phyloP scores from a whole-genome alignment of 2,113 vertebrate species.

The Phodopus roborovskii region DNA sequence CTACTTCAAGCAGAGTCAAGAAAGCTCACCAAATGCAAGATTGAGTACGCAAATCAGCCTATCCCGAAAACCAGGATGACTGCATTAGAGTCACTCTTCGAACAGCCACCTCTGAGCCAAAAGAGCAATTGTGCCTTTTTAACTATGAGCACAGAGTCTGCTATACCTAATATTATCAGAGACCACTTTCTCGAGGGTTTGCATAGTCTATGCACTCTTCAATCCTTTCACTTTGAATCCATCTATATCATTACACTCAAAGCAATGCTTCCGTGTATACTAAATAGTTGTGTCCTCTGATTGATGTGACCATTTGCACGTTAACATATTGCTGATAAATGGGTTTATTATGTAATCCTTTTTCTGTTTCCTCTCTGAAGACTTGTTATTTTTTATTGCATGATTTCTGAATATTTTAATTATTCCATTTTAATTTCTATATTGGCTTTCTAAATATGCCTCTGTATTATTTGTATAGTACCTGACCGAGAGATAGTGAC shows the following conservation, averaged over 20 bases:
- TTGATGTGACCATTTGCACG: background rate
- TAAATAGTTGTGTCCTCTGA: background rate
- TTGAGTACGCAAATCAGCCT: background rate
- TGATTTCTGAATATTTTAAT: background rate
- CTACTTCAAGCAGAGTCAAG: background rate
- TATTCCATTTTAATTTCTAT: constrained; percentile 25
- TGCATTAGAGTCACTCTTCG: background rate
- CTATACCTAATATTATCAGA: background rate
- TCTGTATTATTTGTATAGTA: background rate
- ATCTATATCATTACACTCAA: background rate
- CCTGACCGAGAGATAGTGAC: background rate
- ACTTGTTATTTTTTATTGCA: background rate
- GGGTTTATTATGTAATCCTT: background rate
- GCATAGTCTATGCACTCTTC: background rate
- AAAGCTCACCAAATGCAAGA: background rate
- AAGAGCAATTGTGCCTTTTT: background rate
- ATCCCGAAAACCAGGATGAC: background rate
- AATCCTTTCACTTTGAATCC: constrained; percentile 11
- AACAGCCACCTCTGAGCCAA: background rate
- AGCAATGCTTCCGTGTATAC: background rate
- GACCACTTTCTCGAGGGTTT: constrained; percentile 1
- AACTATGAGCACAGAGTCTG: background rate
- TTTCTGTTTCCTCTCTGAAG: background rate
- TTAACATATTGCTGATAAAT: background rate
- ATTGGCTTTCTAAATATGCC: background rate